Evolutionary conservation across 2,888 invertebrate species (phyloP), one percentile per base, ranked within the genome.

Genomic region (Neoitamus cyanurus): DNA sequence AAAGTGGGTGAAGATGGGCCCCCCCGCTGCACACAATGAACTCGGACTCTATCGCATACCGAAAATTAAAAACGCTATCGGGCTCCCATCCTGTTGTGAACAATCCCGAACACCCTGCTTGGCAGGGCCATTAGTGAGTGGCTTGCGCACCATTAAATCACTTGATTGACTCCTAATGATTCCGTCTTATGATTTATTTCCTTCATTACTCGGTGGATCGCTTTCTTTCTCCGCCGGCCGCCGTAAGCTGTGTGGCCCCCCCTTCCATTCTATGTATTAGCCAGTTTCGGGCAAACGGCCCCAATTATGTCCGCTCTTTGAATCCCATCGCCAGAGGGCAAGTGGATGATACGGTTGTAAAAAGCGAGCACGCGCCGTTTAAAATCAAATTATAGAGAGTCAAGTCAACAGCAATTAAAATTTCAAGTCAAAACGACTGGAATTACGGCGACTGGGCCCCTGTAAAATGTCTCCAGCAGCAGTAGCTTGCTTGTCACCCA

Each of bases 141-240:
- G 7, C n/a, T 72, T 28, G 5, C 31, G 72, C 13, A 3, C 72
- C 72, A 72, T 72, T 72, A 72, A 72, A 72, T 31, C 72, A 34
- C 15, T 30, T 30, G 72, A 72, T 72, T 72, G 72, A 13, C 34
- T 72, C 72, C 72, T 72, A 72, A 72, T 72, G 72, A 72, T 34
- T n/a, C 72, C 3, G 72, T 31, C 34, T 30, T 72, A 72, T 72
- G 72, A 72, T 72, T 72, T 72, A 72, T 72, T 72, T 72, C 30
- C 58, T 58, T 48, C 48, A 20, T 48, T 48, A 0, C 9, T 15
- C 58, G 58, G 25, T 9, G 15, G 58, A 58, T 58, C 9, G 58
- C 58, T 58, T 58, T 25, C 58, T 58, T 25, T 58, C 58, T 58
- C 58, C 15, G 58, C 58, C 58, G 5, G 31, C 31, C 31, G 31